Evolutionary conservation across 2,113 vertebrate species (phyloP), one percentile per base, ranked within the genome.

Genomic region (human): DNA sequence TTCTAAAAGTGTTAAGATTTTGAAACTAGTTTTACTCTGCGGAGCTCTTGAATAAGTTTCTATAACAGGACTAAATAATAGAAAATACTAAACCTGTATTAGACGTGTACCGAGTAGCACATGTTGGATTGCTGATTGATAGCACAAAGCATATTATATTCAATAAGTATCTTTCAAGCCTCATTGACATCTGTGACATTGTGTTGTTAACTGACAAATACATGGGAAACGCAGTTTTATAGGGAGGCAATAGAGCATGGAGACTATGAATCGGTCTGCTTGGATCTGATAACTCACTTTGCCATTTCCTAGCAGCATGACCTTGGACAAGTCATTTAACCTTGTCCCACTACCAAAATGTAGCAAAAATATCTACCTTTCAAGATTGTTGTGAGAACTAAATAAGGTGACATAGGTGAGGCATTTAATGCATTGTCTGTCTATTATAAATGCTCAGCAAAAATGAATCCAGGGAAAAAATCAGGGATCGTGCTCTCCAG

Each of bases 1-100:
- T 90, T 88, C 45, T 55, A 72, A 92, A 95, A 93, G 55, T 83
- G 48, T 92, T 94, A 73, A 57, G 25, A 57, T 93, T 93, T 89
- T 97, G 59, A 89, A 96, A 75, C 52, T 14, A 64, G 1, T 96
- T 95, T 96, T 83, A 85, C 20, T 61, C 66, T 70, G 83, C 64
- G 22, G 38, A 61, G 87, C 43, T 64, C 93, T 82, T 96, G 48
- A 97, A 68, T 75, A 87, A 89, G 75, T 20, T 85, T 73, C 66
- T 50, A 64, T 40, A 95, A 94, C 25, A 88, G 68, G 93, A 88
- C 32, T 45, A 79, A 64, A 64, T 79, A 84, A 48, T 76, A 95
- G 70, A 90, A 94, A 93, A 78, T 79, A 78, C 57, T 50, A 64
- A 64, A 30, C 27, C 27, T 64, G 30, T 64, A 64, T 89, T 92